Evolutionary conservation across 2,888 invertebrate species (phyloP), one percentile per base, ranked within the genome.

Genomic region (Ophonus ardosiacus): DNA sequence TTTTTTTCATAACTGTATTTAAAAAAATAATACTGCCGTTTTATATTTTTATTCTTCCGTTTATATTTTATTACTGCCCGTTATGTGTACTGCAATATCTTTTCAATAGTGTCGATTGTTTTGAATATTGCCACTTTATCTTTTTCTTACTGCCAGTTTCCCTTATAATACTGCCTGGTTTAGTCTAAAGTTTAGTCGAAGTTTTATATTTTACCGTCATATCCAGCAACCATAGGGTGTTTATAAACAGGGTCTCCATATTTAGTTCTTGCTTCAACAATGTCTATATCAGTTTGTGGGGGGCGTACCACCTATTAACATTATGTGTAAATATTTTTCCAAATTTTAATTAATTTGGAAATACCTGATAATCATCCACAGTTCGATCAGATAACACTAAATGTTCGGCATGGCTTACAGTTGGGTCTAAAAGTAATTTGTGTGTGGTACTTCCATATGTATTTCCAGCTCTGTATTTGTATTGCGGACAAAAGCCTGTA

Each of bases 401-500:
- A 86, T 95, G 93, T 87, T 96, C 95, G 0, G 96, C 94, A 90
- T 96, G 96, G 87, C 93, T 93, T 40, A 95, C 94, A 80, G 94
- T 94, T 0, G 96, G 96, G 90, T 96, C 96, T 87, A 96, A 90
- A 0, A 96, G 92, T 76, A 96, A 93, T 91, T 96, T 95, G 90
- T 96, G 95, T 0, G 96, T 95, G 63, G 94, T 93, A 5, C 93
- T 94, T 81, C 96, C 96, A 91, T 95, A 96, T 0, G 96, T 95
- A 90, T 96, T 94, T 1, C 96, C 96, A 86, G 95, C 93, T 21
- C 95, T 93, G 89, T 94, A 96, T 85, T 94, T 94, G 91, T 95
- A 95, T 88, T 96, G 95, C 0, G 96, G 96, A 88, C 95, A 95
- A 88, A 95, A 95, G 57, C 96, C 96, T 1, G 96, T 94, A 90